Base-by-base conservation (phyloP, 2,888 invertebrate species). In the Pollenia labialis region DNA sequence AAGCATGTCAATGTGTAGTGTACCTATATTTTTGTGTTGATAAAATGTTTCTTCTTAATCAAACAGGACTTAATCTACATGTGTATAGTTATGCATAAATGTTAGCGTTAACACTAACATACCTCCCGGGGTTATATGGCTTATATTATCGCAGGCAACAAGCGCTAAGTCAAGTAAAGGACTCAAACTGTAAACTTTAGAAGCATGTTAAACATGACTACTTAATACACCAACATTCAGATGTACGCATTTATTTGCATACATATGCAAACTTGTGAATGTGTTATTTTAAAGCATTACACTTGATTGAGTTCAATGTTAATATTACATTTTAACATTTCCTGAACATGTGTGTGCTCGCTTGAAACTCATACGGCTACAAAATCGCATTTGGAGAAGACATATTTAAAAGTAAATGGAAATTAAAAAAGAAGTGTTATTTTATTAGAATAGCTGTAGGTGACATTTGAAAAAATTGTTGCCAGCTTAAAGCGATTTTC, bases 261-360 rank as follows among this genome's bases (percentile, higher is more conserved):
- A 32, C 10, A 58, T 42, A 58, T 44, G n/a, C 62, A 18, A 18
- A 16, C n/a, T 23, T 64, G 18, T 62, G 7, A 71, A 40, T n/a
- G 18, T 68, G 10, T 52, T 46, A 18, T 46, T 48, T 18, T n/a
- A 56, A 76, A 48, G 32, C 40, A 42, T 76, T 72, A 64, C 81
- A 66, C 85, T 76, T 85, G 85, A 85, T 85, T 85, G 85, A 76
- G 76, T 72, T 81, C 76, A 85, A 66, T 60, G 71, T 52, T 75
- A 66, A 76, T 56, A 81, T 69, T 52, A 54, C 48, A 42, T 75
- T 69, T 44, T 44, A 79, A 75, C 58, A 81, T 81, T 71, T 76
- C 81, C 85, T 75, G 50, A 52, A 84, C 60, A 74, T 60, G 12
- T 48, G 32, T 4, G 16, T 16, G n/a, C 18, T 52, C 14, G 44